Base-by-base conservation (phyloP, 2,888 invertebrate genomes). In the Brenthis daphne region DNA sequence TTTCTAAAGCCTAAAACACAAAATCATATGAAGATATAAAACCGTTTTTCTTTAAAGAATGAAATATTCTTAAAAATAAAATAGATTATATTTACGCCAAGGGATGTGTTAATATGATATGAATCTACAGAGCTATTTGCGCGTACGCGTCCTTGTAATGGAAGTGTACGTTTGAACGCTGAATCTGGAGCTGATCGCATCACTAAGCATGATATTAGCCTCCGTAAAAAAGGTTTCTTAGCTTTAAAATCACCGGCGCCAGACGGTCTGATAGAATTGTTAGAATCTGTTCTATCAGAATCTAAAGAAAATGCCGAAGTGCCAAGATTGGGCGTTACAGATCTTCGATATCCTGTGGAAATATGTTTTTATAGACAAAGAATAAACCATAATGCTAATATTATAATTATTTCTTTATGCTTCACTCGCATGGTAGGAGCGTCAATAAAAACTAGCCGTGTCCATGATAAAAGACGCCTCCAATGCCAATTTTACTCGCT, bases 121-220 rank as follows among this genome's bases (percentile, higher is more conserved):
- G 90, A 89, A 73, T 90, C 88, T 20, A 86, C 71, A 0, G 90
- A 85, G 72, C 82, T 88, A 29, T 82, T 80, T 14, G 75, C 66
- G 54, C 75, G 82, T 0, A 78, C 74, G 6, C 75, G 43, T 14
- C 77, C 75, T 3, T 69, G 71, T 1, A 58, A 65, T 0, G 70
- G 75, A 1, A 55, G 64, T 11, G 48, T 67, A 0, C 76, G 71
- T 66, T 83, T 82, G 2, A 78, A 57, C 2, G 76, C 77, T 0
- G 87, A 84, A 0, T 76, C n/a, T n/a, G n/a, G 80, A 2, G 79
- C 74, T 4, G 86, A 80, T 33, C 84, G 77, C 84, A 89, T 84
- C 4, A 89, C 85, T 48, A 91, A 77, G 68, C 87, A 90, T 2
- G 90, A 89, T 79, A 91, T 86, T 1, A 92, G 80, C 51, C 89